These are phyloP conservation scores for Creontiades dilutus DNA, from an alignment of 2,888 invertebrate species.

Conservation along the genomic window DNA sequence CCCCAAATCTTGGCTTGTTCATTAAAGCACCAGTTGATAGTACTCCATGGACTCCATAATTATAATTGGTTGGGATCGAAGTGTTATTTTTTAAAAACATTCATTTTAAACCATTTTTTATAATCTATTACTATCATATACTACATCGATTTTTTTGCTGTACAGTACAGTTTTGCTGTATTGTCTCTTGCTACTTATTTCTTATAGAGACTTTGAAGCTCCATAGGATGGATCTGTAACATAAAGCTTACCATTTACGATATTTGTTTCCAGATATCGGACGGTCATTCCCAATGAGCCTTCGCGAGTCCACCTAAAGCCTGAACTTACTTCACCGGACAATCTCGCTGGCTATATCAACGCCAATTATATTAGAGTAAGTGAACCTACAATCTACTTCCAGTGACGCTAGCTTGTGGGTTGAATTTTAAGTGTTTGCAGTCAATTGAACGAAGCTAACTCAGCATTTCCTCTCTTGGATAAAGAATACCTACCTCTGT, in stretches of 20 bases:
- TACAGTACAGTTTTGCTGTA: too few species aligned
- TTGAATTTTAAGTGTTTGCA: neutral
- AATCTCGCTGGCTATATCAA: constrained; percentile 88
- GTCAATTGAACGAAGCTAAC: neutral
- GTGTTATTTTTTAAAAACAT: too few species aligned
- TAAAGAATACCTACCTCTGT: neutral
- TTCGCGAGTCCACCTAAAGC: constrained; percentile 86
- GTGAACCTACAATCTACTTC: constrained; percentile 74
- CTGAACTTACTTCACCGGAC: constrained; percentile 79
- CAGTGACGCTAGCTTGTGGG: neutral
- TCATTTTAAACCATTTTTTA: too few species aligned
- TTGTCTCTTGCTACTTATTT: too few species aligned
- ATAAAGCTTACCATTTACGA: neutral
- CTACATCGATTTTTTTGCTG: too few species aligned
- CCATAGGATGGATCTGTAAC: too few species aligned
- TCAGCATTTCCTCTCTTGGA: neutral
- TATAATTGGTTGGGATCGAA: too few species aligned
- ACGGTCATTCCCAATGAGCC: constrained; percentile 94
- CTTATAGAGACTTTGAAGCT: too few species aligned
- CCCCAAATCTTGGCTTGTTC: too few species aligned
- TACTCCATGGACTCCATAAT: too few species aligned
- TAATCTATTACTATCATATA: too few species aligned
- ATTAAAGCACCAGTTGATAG: too few species aligned
- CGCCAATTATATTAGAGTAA: constrained; percentile 94
- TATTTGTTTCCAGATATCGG: constrained; percentile 84